Base-by-base conservation (phyloP, 2,113 vertebrate genomes). In the Cathartes aura region DNA sequence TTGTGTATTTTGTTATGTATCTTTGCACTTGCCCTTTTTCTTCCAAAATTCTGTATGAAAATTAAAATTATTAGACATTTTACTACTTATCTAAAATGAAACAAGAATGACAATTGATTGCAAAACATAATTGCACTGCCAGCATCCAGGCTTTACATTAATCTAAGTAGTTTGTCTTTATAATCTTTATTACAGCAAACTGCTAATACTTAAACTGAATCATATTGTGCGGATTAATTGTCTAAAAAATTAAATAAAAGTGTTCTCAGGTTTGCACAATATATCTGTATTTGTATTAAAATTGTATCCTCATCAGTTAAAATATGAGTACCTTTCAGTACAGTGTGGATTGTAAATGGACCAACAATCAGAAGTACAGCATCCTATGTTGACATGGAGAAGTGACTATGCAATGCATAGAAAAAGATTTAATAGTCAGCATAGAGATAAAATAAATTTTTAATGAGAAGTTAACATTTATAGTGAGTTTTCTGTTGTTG, bases 381-480 rank as follows among this genome's bases (percentile, higher is more conserved):
- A 73, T 80, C 52, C 5, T 82, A 6, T 81, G 62, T 50, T 36
- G 1, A 20, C 36, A 47, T 23, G n/a, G 38, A 67, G 56, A 82
- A 91, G 53, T 73, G 30, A 81, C 75, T 72, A 5, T 71, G 36
- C 36, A 86, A 32, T 74, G 29, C 38, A 85, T 27, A 56, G 55
- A 82, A 84, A 89, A 93, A 48, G n/a, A 67, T 89, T 83, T 87
- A 92, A 70, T 73, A 86, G 23, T 56, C n/a, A 90, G 10, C 38
- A 66, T 87, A 68, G 67, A 76, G 42, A 91, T 34, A 94, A 95
- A 70, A 74, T 74, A 8, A 79, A 17, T 83, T 93, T 93, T 64
- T 95, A 97, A 91, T 90, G 62, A 80, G 36, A 97, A 94, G 2
- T 50, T 76, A 97, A 82, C 22, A 72, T 95, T 94, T 95, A 86